These are phyloP conservation scores for Athene cunicularia DNA, from an alignment of 2,113 vertebrate species.

Conservation along the genomic window DNA sequence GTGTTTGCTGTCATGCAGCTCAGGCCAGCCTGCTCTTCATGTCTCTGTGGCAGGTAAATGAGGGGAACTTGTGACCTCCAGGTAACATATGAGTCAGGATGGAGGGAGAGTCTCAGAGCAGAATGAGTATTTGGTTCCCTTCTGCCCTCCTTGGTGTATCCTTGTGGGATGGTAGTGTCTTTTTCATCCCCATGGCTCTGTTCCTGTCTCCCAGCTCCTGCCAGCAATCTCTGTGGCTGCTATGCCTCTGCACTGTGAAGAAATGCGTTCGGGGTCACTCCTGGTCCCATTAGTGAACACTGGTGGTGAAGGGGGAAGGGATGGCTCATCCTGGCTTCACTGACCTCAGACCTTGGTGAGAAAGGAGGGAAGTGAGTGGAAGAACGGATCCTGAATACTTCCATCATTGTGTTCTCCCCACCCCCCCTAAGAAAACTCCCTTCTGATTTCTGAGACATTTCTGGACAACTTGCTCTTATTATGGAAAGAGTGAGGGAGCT, in stretches of 20 bases:
- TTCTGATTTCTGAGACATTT: neutral
- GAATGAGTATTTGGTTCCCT: neutral
- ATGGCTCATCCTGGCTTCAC: neutral
- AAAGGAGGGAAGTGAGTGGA: neutral
- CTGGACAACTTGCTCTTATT: neutral
- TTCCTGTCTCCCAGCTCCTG: neutral
- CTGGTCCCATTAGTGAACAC: neutral
- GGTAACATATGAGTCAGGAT: neutral
- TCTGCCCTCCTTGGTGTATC: neutral
- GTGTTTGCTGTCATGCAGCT: neutral
- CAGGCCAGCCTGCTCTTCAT: neutral
- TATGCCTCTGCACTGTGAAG: constrained; percentile 64
- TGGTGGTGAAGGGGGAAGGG: constrained; percentile 10
- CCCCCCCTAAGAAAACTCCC: neutral
- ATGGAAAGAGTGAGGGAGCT: neutral
- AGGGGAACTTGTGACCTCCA: neutral
- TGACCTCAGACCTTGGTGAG: neutral
- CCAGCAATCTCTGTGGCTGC: neutral
- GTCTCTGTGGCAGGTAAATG: neutral
- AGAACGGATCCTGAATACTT: neutral
- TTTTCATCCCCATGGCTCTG: neutral
- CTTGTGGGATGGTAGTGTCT: neutral
- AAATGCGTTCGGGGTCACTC: neutral
- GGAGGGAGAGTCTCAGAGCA: neutral
- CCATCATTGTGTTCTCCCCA: neutral